Evolutionary conservation across 2,797 vertebrate genomes (phyloP).

Genomic region (Channallabes apus): DNA sequence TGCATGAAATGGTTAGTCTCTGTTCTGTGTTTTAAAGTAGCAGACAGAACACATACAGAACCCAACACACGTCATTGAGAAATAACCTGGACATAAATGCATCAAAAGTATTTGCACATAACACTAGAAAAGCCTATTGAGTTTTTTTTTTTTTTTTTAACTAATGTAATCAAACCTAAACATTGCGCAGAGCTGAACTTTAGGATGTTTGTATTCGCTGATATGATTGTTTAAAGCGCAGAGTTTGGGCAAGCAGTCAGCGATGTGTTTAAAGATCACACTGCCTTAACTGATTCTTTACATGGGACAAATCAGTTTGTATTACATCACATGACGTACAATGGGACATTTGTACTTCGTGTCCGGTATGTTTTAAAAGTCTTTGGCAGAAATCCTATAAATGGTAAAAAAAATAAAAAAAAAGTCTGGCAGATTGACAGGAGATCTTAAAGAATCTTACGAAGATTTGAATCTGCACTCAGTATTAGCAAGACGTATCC

Average conservation of each 20-base stretch:
- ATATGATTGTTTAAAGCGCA: conserved; percentile 50
- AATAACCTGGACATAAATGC: conserved; percentile 47
- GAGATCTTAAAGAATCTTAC: conserved; percentile 39
- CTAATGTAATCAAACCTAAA: conserved; percentile 51
- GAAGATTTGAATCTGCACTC: conserved; percentile 35
- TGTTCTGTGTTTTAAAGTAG: background rate
- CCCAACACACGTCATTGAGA: conserved; percentile 8
- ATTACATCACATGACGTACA: conserved; percentile 47
- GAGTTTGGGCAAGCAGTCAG: conserved; percentile 49
- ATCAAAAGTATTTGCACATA: conserved; percentile 28
- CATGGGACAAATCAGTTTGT: conserved; percentile 50
- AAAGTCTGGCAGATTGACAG: conserved; percentile 34
- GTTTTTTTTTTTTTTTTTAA: conserved; percentile 46
- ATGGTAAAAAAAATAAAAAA: background rate
- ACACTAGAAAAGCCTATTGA: conserved; percentile 49
- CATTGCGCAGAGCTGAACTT: conserved; percentile 49
- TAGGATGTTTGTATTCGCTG: conserved; percentile 54
- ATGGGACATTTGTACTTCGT: conserved; percentile 50
- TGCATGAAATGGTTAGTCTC: background rate
- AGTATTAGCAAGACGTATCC: conserved; percentile 31
- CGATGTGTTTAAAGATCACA: conserved; percentile 48
- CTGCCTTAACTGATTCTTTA: conserved; percentile 44
- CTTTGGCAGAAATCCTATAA: conserved; percentile 39
- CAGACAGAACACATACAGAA: background rate
- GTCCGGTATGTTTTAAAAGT: conserved; percentile 38